phyloP scores from a whole-genome alignment of 2,888 invertebrate genomes.

The Nymphalis polychloros region DNA sequence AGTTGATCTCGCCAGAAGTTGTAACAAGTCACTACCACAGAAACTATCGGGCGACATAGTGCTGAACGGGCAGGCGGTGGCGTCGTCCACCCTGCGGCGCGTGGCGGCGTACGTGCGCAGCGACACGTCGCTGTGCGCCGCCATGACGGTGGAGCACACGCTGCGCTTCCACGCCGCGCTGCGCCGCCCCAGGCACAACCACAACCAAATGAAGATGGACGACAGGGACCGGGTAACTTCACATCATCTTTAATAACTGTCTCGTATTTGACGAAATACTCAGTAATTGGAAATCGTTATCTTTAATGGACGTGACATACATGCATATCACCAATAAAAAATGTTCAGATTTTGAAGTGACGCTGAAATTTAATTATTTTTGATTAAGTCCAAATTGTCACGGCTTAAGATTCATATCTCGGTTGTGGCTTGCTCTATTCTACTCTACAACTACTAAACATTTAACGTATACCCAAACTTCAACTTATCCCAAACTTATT shows the following conservation, averaged over 20 bases:
- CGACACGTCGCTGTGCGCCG: constrained; percentile 89
- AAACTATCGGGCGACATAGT: constrained; percentile 89
- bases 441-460: not conserved
- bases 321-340: not conserved
- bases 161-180: constrained; percentile 91
- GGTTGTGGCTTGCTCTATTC: too few species aligned
- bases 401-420: too few species aligned
- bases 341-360: not conserved
- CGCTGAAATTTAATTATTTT: not conserved
- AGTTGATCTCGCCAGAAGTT: too few species aligned
- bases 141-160: constrained; percentile 95
- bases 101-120: constrained; percentile 89
- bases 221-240: constrained; percentile 85
- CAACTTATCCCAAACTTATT: too few species aligned
- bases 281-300: not conserved
- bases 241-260: too few species aligned
- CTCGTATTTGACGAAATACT: too few species aligned
- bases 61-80: constrained; percentile 92
- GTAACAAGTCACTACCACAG: constrained; percentile 45
- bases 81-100: constrained; percentile 85
- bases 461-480: not conserved
- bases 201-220: constrained; percentile 85
- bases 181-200: constrained; percentile 83
- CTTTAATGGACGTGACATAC: not conserved
- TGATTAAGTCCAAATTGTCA: not conserved